Conservation (phyloP, 2,113 vertebrate species). For the Dipodomys spectabilis region DNA sequence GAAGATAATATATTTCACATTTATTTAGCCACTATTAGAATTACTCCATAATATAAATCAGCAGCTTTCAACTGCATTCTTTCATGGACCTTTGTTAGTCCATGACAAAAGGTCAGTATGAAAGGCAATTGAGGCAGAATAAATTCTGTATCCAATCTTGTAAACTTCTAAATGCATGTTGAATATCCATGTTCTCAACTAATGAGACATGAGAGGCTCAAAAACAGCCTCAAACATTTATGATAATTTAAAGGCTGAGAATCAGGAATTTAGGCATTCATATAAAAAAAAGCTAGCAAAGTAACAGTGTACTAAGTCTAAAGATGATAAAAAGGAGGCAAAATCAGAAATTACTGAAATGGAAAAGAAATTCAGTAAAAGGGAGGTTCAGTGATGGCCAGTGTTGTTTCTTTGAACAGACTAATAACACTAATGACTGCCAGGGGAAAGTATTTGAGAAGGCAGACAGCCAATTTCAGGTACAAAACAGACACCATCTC, state of each 20-base stretch:
- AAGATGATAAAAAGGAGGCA: conserved; percentile 12
- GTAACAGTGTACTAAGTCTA: background rate
- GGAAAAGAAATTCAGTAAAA: conserved; percentile 36
- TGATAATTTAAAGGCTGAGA: conserved; percentile 30
- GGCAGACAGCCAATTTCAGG: background rate
- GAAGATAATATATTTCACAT: background rate
- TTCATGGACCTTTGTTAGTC: background rate
- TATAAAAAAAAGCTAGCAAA: background rate
- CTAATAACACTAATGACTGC: background rate
- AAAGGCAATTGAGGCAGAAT: background rate
- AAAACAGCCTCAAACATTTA: background rate
- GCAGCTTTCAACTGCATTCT: background rate
- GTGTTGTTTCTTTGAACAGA: conserved; percentile 13
- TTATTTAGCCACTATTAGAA: background rate
- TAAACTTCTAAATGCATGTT: background rate
- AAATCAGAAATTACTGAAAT: conserved; percentile 4
- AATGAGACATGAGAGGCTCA: background rate
- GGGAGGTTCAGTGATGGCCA: too few relatives aligned
- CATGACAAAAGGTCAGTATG: background rate
- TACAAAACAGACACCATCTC: background rate
- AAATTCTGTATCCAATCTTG: background rate
- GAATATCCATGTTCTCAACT: background rate
- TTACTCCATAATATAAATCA: conserved; percentile 11
- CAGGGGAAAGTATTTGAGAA: background rate
- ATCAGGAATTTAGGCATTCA: conserved; percentile 6